Conservation (phyloP, 2,888 invertebrate genomes). For the Parnassius apollo region DNA sequence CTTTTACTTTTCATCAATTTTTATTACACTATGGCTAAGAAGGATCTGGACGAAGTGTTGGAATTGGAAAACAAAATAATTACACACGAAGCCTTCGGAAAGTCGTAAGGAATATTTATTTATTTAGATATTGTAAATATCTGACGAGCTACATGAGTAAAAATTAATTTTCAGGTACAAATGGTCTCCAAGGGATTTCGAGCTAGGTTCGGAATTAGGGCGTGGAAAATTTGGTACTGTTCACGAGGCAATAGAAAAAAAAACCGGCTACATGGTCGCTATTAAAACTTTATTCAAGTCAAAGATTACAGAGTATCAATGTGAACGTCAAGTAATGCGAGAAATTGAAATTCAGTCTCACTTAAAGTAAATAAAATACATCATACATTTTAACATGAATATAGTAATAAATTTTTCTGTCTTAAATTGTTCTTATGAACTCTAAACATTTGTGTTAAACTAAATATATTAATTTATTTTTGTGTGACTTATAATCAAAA, state of each 20-base stretch:
- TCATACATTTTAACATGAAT: too few species aligned
- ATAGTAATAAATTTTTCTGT: too few species aligned
- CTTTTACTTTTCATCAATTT: background rate
- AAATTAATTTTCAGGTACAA: constrained; percentile 74
- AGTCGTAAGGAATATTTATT: constrained; percentile 67
- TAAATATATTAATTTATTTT: too few species aligned
- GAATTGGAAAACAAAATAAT: constrained; percentile 76
- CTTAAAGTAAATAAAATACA: constrained; percentile 70
- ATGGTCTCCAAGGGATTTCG: constrained; percentile 91
- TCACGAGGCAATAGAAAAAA: constrained; percentile 91
- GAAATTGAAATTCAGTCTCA: constrained; percentile 97
- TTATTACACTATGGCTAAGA: constrained; percentile 39
- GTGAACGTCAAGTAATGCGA: constrained; percentile 91
- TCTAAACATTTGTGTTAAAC: too few species aligned
- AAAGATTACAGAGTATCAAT: constrained; percentile 86
- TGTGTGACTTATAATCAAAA: too few species aligned
- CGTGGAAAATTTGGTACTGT: constrained; percentile 97
- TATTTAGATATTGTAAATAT: background rate
- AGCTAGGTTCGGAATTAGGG: constrained; percentile 92
- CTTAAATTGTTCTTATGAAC: too few species aligned
- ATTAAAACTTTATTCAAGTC: constrained; percentile 91
- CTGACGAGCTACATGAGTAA: background rate
- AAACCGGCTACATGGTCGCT: constrained; percentile 87
- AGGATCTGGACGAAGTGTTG: constrained; percentile 43
- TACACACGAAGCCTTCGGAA: constrained; percentile 82